phyloP scores from a whole-genome alignment of 2,113 vertebrate genomes.

The Gymnorhina tibicen region DNA sequence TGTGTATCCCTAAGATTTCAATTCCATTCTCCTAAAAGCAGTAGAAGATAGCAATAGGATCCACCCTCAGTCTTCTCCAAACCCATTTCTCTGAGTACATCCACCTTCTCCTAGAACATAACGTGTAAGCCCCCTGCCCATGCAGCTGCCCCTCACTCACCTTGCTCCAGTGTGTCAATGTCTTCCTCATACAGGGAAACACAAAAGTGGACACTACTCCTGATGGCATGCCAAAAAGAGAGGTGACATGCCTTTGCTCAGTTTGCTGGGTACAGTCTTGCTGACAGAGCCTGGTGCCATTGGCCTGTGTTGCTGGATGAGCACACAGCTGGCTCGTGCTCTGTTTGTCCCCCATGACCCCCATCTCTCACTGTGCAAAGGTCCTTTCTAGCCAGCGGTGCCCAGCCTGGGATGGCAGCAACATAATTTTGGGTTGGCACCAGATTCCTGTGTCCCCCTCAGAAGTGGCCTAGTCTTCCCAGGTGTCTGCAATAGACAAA shows the following conservation, averaged over 20 bases:
- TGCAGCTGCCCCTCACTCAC: not conserved
- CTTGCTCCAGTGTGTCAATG: not conserved
- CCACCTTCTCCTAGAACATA: not conserved
- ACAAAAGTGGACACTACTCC: not conserved
- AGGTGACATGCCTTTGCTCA: rapidly evolving
- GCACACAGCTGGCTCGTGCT: rapidly evolving
- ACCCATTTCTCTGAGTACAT: not conserved
- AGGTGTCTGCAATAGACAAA: not conserved
- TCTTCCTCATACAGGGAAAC: not conserved
- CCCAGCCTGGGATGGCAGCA: not conserved
- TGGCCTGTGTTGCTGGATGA: not conserved
- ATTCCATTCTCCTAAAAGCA: not conserved
- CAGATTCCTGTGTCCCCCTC: not conserved
- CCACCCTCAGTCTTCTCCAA: not conserved
- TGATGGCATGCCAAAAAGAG: not conserved
- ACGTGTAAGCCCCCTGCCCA: not conserved
- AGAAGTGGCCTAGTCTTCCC: not conserved
- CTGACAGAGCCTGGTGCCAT: rapidly evolving
- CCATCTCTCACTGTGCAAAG: not conserved
- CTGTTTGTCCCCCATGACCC: not conserved
- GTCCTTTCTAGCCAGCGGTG: not conserved
- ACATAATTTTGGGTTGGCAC: not conserved
- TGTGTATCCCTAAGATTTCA: not conserved
- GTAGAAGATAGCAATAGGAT: not conserved
- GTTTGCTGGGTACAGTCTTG: not conserved